Evolutionary conservation across 1,140 invertebrate species (phyloP).

Genomic region (Cyclina sinensis): DNA sequence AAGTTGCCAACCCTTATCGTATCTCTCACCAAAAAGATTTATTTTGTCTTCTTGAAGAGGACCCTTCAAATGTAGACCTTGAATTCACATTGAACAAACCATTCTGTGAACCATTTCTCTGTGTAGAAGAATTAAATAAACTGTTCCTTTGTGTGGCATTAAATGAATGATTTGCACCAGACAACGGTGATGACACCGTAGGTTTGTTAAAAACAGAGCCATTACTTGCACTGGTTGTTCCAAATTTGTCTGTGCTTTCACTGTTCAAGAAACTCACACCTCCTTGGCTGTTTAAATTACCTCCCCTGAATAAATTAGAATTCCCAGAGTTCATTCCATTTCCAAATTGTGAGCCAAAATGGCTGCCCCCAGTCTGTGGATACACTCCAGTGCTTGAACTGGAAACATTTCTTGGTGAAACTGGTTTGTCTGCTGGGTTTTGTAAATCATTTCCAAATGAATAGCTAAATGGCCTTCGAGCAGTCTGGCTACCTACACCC

Average conservation of each 20-base stretch:
- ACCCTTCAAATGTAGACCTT: not conserved
- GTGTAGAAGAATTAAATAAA: constrained; percentile 39
- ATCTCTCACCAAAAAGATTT: constrained; percentile 29
- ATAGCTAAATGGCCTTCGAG: constrained; percentile 60
- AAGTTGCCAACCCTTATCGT: not conserved
- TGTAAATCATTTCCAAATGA: constrained; percentile 21
- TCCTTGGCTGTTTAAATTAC: constrained; percentile 19
- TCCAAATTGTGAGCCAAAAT: constrained; percentile 44
- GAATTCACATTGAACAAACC: constrained; percentile 20
- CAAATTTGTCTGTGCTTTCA: not conserved
- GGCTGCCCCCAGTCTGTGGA: constrained; percentile 27
- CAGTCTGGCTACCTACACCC: not conserved
- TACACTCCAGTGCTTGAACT: constrained; percentile 46
- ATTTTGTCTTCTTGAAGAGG: not conserved
- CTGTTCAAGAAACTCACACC: not conserved
- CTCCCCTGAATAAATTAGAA: constrained; percentile 45
- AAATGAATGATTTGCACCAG: constrained; percentile 36
- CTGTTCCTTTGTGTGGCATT: constrained; percentile 46
- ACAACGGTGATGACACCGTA: not conserved
- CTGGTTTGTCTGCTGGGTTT: constrained; percentile 7
- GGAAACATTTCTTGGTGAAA: constrained; percentile 39
- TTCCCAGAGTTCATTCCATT: constrained; percentile 60
- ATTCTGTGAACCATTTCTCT: not conserved
- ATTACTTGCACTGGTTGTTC: not conserved
- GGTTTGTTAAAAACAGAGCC: constrained; percentile 35